Evolutionary conservation across 2,113 vertebrate genomes (phyloP), one percentile per base, ranked within the genome.

Genomic region (Hippocampus abdominalis): DNA sequence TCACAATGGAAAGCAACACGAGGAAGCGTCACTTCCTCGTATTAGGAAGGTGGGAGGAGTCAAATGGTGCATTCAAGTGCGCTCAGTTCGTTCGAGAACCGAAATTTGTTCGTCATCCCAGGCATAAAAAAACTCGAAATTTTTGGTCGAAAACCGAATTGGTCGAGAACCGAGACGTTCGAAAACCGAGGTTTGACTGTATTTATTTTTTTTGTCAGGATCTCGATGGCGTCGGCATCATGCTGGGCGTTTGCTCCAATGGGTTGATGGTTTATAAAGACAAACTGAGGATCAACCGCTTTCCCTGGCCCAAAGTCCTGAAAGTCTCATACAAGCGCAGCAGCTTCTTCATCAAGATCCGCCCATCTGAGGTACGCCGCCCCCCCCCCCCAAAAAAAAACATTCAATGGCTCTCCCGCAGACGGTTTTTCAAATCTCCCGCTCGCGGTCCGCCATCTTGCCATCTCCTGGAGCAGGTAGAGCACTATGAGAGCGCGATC

Each of bases 291-390:
- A 99, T 99, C 89, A 98, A 99, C 82, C 95, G 97, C 46, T 99
- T 99, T 77, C 96, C 96, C 2, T 99, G 97, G 97, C 97, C 97
- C 56, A 99, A 99, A 90, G 96, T 99, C 27, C 91, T 99, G 56
- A 99, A 99, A 91, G 97, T 99, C 73, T 99, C 97, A 3, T 99
- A 99, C 84, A 98, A 98, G 82, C 94, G 95, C 73, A 97, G 96
- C 93, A 96, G 95, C 87, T 99, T 99, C 89, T 98, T 98, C 74
- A 96, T 98, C 75, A 99, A 99, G 87, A 96, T 99, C 69, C 93
- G 97, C 1, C 97, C 97, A 1, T 96, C 96, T 12, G 96, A 99
- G 94, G 97, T 97, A 91, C 0, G 40, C 3, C 11, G 4, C 3
- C 1, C 36, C 0, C 40, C 3, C 11, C 3, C 3, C 1, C 36